Conservation (phyloP, 2,797 vertebrate species). For the Falco cherrug region DNA sequence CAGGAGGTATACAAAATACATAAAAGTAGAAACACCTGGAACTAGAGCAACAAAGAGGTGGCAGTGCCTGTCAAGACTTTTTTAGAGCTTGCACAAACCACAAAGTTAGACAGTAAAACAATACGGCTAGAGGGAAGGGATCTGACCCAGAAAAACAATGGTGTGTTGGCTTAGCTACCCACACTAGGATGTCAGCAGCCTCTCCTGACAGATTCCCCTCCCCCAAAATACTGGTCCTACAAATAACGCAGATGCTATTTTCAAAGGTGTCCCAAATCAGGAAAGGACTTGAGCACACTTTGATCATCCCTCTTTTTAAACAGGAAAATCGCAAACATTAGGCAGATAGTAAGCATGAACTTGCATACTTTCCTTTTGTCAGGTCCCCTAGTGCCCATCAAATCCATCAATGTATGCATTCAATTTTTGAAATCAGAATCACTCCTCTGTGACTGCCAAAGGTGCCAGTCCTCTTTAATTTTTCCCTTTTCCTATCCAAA, state of each 20-base stretch:
- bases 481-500: background rate
- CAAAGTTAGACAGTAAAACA: constrained; percentile 46
- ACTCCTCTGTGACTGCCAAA: background rate
- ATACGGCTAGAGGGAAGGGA: constrained; percentile 37
- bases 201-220: rapidly evolving
- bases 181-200: constrained; percentile 2
- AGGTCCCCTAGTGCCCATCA: background rate
- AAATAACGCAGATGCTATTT: background rate
- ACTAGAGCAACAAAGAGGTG: constrained; percentile 3
- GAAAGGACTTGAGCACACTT: background rate
- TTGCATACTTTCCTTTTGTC: background rate
- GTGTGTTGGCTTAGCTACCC: constrained; percentile 17
- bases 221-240: background rate
- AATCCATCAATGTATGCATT: background rate
- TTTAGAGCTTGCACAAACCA: constrained; percentile 23
- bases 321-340: background rate
- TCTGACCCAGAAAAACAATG: constrained; percentile 59
- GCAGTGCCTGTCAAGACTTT: constrained; percentile 2
- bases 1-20: constrained; percentile 14
- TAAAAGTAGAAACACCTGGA: constrained; percentile 39
- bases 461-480: background rate
- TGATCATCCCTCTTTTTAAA: background rate
- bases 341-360: background rate
- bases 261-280: background rate
- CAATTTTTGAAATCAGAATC: constrained; percentile 3